Base-by-base conservation (phyloP, 1,140 invertebrate species). In the Kradibia gibbosae region DNA sequence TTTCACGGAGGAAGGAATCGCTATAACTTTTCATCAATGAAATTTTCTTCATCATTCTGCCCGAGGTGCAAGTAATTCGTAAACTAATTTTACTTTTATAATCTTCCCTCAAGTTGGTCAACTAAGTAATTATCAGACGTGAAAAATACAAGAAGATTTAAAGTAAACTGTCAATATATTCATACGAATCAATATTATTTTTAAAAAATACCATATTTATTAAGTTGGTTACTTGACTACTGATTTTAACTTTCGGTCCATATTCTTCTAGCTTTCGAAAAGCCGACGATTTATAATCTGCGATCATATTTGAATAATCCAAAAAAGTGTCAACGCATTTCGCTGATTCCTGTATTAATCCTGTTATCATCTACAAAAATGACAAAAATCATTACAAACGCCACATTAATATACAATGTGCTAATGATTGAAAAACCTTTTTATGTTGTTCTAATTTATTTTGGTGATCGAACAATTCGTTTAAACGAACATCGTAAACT, bases 151-250 rank as follows among this genome's bases (percentile, higher is more conserved):
- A 10, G 31, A 60, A 28, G n/a, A 13, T 28, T n/a, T n/a, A n/a
- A 28, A 31, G 13, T 31, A 11, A 31, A 28, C 11, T 3, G 31
- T 28, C 13, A 28, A 10, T 13, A 28, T 57, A 60, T 60, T 60
- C 31, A n/a, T 31, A 22, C 4, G 39, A 36, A 7, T 5, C 17
- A 34, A 36, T 39, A 67, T 39, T 39, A n/a, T 36, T 1, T 39
- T 42, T 34, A 65, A 22, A 48, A 25, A 0, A 50, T 57, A 83
- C 82, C 82, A 70, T 79, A n/a, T 74, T 83, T 74, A 45, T 57
- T 20, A 78, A 76, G 70, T 45, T 71, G 39, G 42, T 80, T 8
- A 80, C 50, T 75, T 83, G 75, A 42, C 48, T 39, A 22, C 60
- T 80, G 4, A 53, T 42, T 39, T 57, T 74, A 31, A 28, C 13